A percentile compares a stretch with the other conserved stretches of the same genome.
Evolutionary conservation across 2,113 vertebrate genomes (phyloP).

Genomic region (cattle (Bos taurus)): DNA sequence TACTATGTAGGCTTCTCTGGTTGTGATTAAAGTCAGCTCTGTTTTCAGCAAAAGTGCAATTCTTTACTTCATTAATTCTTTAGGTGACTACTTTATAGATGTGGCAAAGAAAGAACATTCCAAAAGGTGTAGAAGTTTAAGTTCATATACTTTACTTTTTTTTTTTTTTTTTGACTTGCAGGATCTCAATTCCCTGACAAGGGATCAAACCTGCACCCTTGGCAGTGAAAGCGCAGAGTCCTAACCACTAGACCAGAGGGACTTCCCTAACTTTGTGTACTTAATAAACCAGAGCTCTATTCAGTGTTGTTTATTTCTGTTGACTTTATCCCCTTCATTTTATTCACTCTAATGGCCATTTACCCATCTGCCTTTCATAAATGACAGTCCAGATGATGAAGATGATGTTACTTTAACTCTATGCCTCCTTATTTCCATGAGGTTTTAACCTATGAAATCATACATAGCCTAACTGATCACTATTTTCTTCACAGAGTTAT

Average conservation of each 20-base stretch:
- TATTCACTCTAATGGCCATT: neutral
- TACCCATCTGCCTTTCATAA: neutral
- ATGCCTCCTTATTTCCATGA: neutral
- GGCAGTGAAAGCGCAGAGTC: neutral
- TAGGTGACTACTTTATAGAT: neutral
- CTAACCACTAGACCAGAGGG: neutral
- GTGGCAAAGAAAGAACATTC: neutral
- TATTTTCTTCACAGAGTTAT: constrained; percentile 84
- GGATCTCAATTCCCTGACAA: neutral
- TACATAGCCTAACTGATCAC: constrained; percentile 10
- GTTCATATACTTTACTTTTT: neutral
- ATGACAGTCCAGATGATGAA: neutral
- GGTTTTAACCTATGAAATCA: constrained; percentile 7
- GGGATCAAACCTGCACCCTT: neutral
- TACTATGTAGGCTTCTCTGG: neutral
- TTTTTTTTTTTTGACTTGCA: neutral
- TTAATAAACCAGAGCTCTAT: neutral
- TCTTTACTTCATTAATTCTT: neutral
- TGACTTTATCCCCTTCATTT: neutral
- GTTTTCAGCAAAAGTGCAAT: neutral
- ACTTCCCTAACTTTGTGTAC: neutral
- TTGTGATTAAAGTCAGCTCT: neutral
- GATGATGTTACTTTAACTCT: neutral
- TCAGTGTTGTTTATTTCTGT: neutral
- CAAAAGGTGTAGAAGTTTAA: neutral